Conservation (phyloP, 2,888 invertebrate genomes). For the Fragum whitleyi region DNA sequence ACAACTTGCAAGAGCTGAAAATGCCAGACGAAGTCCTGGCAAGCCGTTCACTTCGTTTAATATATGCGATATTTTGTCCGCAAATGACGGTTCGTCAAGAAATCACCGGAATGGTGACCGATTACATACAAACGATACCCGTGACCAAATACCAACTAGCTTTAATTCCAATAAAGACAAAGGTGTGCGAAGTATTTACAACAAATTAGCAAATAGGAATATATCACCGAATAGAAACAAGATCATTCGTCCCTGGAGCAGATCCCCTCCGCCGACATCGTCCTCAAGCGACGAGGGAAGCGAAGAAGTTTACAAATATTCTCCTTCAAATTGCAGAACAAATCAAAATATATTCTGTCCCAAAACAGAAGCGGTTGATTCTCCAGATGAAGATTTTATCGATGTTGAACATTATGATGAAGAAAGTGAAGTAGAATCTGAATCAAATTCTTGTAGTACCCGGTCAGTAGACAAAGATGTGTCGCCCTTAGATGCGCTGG, state of each 20-base stretch:
- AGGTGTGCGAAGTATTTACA: neutral
- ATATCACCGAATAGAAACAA: neutral
- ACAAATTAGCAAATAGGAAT: slow-evolving; percentile 7
- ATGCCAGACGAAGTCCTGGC: slow-evolving; percentile 67
- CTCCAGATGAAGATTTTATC: slow-evolving; percentile 71
- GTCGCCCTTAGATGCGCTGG: slow-evolving; percentile 96
- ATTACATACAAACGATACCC: neutral
- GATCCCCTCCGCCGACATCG: neutral
- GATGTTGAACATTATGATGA: slow-evolving; percentile 69
- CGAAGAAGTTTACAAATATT: neutral
- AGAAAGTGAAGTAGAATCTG: slow-evolving; percentile 57
- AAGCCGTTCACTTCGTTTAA: slow-evolving; percentile 79
- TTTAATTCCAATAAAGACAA: neutral
- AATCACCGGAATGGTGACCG: neutral
- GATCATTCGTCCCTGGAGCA: slow-evolving; percentile 24
- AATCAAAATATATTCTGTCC: neutral
- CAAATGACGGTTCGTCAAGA: neutral
- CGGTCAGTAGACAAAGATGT: slow-evolving; percentile 51
- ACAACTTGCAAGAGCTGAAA: slow-evolving; percentile 35
- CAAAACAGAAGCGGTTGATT: neutral
- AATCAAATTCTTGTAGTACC: neutral
- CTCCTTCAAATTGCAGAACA: neutral
- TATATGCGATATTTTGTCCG: slow-evolving; percentile 75
- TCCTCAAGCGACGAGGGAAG: slow-evolving; percentile 9
- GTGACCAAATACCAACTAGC: neutral